Evolutionary conservation across 2,797 vertebrate species (phyloP), one percentile per base, ranked within the genome.

Genomic region (Pagetopsis macropterus): DNA sequence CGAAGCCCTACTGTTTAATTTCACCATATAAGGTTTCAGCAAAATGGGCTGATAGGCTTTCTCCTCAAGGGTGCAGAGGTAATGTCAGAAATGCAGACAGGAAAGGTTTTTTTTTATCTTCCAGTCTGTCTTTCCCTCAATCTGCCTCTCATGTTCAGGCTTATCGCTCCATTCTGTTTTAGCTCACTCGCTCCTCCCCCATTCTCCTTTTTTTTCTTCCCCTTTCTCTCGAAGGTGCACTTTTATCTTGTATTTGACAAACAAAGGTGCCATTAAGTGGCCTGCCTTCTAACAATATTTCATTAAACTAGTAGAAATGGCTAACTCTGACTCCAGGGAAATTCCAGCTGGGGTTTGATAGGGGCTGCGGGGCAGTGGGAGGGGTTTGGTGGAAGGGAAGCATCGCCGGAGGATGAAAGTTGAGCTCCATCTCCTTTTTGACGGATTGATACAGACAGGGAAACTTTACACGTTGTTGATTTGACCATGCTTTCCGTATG

Each of bases 391-490:
- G 21, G 40, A 48, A 70, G 65, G 2, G n/a, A 72, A 70, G 70
- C 44, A 37, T 58, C 23, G 27, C 51, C 1, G 9, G 41, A 72
- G 64, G 33, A 60, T 87, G 87, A 88, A 93, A 93, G 78, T 50
- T 9, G 78, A 91, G 85, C 82, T 73, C 62, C 79, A 67, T 89
- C 80, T 84, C 74, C 27, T 83, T 86, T 91, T 78, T 93, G 90
- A 91, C 80, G 79, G 89, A 93, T 92, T 90, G 83, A 89, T 84
- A 90, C 86, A 92, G 90, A 91, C 88, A 86, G 67, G 60, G 90
- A 88, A 94, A 93, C 86, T 88, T 84, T 83, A 92, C 76, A 88
- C 87, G 41, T 65, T 90, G 90, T 91, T 92, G 92, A 90, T 93
- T 91, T 90, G 92, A 91, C 89, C 87, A 76, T 55, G 85, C 87